Conservation (phyloP, 2,888 invertebrate species). For the Spisula subtruncata region DNA sequence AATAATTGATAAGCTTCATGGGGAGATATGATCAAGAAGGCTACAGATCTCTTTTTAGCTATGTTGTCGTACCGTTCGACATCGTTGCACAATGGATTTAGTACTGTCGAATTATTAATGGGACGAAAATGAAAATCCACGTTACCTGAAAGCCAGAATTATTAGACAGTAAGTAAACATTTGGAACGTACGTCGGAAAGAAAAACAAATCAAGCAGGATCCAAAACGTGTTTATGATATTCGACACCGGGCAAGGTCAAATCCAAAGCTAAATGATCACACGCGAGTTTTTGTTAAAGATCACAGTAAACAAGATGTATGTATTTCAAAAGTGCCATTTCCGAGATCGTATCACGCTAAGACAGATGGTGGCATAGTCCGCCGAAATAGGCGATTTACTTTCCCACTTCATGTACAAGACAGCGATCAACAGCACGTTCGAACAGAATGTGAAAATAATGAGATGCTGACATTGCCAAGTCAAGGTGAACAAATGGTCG, state of each 20-base stretch:
- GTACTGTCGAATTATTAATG: constrained; percentile 80
- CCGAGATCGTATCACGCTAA: constrained; percentile 22
- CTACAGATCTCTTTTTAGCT: constrained; percentile 72
- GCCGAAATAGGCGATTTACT: constrained; percentile 38
- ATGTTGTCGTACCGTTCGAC: constrained; percentile 76
- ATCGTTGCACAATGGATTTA: constrained; percentile 75
- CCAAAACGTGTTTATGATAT: constrained; percentile 28
- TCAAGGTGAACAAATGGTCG: too few species aligned
- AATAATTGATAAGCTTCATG: constrained; percentile 65
- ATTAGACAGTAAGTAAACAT: constrained; percentile 38
- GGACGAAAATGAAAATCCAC: constrained; percentile 75
- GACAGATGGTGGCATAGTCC: constrained; percentile 30
- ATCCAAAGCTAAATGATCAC: not conserved
- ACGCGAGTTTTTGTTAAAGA: constrained; percentile 43
- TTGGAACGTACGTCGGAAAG: constrained; percentile 29
- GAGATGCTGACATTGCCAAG: not conserved
- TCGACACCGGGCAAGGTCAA: constrained; percentile 9
- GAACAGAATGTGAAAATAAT: not conserved
- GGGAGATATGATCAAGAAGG: constrained; percentile 72
- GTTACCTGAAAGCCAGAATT: constrained; percentile 60
- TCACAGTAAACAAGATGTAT: constrained; percentile 29
- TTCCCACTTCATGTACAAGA: not conserved
- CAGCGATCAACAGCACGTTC: not conserved
- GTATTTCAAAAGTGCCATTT: constrained; percentile 31
- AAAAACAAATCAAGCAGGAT: not conserved